Evolutionary conservation across 1,140 invertebrate genomes (phyloP), one percentile per base, ranked within the genome.

Genomic region (Anastatus disparis): DNA sequence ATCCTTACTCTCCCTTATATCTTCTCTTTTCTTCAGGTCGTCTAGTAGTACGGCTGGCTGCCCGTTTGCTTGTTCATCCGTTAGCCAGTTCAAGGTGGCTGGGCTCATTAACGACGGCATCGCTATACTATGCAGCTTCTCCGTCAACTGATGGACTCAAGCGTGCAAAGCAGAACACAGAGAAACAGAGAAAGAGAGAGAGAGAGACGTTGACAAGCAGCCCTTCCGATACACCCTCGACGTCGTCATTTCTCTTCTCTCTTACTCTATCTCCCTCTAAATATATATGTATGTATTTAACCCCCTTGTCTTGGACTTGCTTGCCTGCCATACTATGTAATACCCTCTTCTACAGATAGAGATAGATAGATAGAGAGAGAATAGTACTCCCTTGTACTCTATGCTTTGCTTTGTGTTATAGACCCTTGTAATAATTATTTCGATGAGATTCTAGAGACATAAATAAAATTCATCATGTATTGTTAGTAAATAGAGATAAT

Each of bases 21-120:
- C 61, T 66, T 61, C 48, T 59, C 48, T 64, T 12, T 42, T 1
- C 17, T 48, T 17, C 6, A 6, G 3, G 46, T 22, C 62, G 40
- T 15, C 48, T 8, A 20, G 63, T 61, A 73, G 53, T 67, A 72
- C 68, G 63, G 12, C 73, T 73, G 73, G 56, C 74, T 76, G 75
- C 65, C 74, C 79, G 74, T 74, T 72, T 79, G 79, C 75, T 75
- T 78, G 81, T 78, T 84, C 81, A 84, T 82, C 82, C 81, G 80
- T 84, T 84, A 81, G 79, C 81, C 82, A 81, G 80, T 84, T 85
- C 82, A 85, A 85, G 83, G 84, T 85, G 82, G 82, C 81, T 82
- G 81, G 82, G 78, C 80, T 85, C 82, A 84, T 84, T 84, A 84
- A 78, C 79, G 78, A 70, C 58, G 72, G 72, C 52, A n/a, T n/a